Conservation (phyloP, 2,888 invertebrate species). For the Tholera decimalis region DNA sequence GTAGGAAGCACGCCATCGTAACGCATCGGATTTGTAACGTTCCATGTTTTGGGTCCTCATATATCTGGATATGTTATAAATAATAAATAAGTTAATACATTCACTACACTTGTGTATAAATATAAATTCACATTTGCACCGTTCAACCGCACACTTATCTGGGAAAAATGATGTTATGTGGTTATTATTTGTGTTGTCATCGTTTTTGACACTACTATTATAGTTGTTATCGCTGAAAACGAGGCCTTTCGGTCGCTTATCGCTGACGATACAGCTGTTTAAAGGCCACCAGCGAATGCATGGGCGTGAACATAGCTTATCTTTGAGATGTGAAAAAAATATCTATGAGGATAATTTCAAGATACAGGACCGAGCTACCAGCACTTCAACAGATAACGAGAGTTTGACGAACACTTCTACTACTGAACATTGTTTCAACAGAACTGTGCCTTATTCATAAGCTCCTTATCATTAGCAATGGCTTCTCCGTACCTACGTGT, state of each 20-base stretch:
- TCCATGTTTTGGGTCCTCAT: slow-evolving; percentile 80
- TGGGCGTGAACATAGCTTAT: slow-evolving; percentile 46
- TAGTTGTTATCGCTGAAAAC: slow-evolving; percentile 59
- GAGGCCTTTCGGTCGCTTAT: slow-evolving; percentile 65
- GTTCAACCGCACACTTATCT: slow-evolving; percentile 78
- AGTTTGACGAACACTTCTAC: not conserved
- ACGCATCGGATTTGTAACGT: slow-evolving; percentile 80
- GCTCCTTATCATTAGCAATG: slow-evolving; percentile 17
- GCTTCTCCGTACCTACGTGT: slow-evolving; percentile 21
- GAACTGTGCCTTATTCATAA: not conserved
- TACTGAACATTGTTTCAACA: not conserved
- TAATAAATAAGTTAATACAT: slow-evolving; percentile 80
- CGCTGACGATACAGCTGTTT: slow-evolving; percentile 64
- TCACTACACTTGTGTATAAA: slow-evolving; percentile 86
- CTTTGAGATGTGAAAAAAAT: slow-evolving; percentile 33
- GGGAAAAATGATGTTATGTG: slow-evolving; percentile 63
- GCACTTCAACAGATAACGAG: slow-evolving; percentile 19
- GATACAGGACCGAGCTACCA: slow-evolving; percentile 17
- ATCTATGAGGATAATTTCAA: slow-evolving; percentile 27
- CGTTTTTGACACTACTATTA: slow-evolving; percentile 60
- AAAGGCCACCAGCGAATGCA: slow-evolving; percentile 58
- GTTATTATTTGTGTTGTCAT: slow-evolving; percentile 42
- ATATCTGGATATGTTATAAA: slow-evolving; percentile 72
- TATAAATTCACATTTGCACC: slow-evolving; percentile 88
- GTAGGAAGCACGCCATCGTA: slow-evolving; percentile 85